phyloP scores from a whole-genome alignment of 2,888 invertebrate species.

The Sminthurides aquaticus region DNA sequence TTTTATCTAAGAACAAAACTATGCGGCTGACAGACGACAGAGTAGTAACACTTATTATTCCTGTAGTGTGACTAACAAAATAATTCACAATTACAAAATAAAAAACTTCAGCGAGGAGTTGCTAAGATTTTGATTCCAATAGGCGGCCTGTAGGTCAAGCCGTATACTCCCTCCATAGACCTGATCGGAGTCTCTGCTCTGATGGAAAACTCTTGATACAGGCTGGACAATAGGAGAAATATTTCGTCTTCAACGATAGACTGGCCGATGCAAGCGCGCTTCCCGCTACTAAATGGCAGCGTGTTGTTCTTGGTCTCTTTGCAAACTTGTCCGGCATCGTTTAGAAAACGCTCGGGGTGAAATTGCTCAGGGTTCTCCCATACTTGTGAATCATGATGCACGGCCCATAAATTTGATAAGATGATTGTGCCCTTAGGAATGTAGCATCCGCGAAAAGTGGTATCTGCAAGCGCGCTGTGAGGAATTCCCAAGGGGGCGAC shows the following conservation, averaged over 20 bases:
- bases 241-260: background rate
- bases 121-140: background rate
- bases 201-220: background rate
- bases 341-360: background rate
- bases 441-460: background rate
- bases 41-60: no score
- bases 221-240: background rate
- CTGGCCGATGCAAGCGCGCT: background rate
- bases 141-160: background rate
- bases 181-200: background rate
- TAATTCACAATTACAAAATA: no score
- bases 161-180: background rate
- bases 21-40: no score
- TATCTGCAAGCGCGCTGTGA: background rate
- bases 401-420: background rate
- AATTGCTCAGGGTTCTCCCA: slow-evolving; percentile 4
- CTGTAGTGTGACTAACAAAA: no score
- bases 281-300: background rate
- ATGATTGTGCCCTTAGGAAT: background rate
- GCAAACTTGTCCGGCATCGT: background rate
- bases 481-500: background rate
- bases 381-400: background rate
- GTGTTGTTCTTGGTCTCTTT: background rate
- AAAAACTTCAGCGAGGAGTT: no score
- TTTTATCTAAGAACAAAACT: no score